Conservation (phyloP, 2,888 invertebrate species). For the Euzophera pinguis region DNA sequence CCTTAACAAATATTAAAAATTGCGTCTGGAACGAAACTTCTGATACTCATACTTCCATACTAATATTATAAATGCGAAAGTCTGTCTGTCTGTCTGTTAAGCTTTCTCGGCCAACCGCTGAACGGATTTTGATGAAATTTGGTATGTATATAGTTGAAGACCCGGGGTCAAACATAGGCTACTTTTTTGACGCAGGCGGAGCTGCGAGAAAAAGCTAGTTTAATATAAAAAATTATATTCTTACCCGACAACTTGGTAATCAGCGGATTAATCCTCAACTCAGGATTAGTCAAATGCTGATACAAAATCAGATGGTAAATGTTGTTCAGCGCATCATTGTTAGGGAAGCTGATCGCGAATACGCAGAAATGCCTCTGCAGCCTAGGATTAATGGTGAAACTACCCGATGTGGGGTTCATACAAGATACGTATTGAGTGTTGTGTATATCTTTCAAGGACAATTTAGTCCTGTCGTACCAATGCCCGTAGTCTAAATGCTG, state of each 20-base stretch:
- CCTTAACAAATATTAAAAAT: no score
- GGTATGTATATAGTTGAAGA: no score
- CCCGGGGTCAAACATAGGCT: no score
- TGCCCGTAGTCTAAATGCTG: conserved; percentile 98
- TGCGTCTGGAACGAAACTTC: no score
- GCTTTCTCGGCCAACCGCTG: no score
- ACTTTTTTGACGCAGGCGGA: no score
- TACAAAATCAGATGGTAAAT: conserved; percentile 94
- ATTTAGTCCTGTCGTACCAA: conserved; percentile 92
- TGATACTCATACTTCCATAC: no score
- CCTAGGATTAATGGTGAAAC: conserved; percentile 97
- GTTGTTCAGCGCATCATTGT: conserved; percentile 88
- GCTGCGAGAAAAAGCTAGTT: no score
- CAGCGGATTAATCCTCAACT: conserved; percentile 86
- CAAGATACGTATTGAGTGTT: conserved; percentile 98
- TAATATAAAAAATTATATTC: conserved; percentile 13
- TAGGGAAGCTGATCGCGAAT: conserved; percentile 91
- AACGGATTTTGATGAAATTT: no score
- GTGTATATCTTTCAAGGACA: conserved; percentile 95
- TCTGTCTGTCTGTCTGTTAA: no score
- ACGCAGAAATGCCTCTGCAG: conserved; percentile 94
- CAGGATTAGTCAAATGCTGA: conserved; percentile 90
- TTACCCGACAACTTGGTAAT: conserved; percentile 83
- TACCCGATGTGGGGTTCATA: conserved; percentile 99
- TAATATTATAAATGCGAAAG: no score